Base-by-base conservation (phyloP, 2,888 invertebrate species). In the Heterodera filipjevi region DNA sequence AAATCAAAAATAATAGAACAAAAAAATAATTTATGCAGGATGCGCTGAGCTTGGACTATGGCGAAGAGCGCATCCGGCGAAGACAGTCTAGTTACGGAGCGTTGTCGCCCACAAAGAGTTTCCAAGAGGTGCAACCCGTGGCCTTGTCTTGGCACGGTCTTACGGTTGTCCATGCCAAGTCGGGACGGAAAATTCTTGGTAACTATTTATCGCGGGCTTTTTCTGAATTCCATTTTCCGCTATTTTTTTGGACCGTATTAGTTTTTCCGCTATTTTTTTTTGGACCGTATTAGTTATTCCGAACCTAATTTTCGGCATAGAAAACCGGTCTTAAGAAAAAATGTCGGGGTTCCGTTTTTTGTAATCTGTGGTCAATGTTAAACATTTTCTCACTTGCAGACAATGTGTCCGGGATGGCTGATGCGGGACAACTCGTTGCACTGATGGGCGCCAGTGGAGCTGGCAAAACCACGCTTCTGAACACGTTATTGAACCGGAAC, bases 391-490 rank as follows among this genome's bases (percentile, higher is more conserved):
- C 49, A 3, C 8, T 66, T 35, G 35, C 8, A 16, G 81, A 81
- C 53, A 81, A 79, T 72, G 75, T 81, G 32, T 76, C 49, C 35
- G 82, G 82, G 10, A 49, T 77, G 68, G 80, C 80, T n/a, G 79
- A 83, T 2, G 86, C 89, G 1, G 87, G 87, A 30, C 86, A 89
- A 80, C 83, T 88, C 12, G 79, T 89, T 22, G 89, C 89, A 14
- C 78, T 89, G 80, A 89, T 89, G 89, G 89, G 88, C 66, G 86
- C 80, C n/a, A 94, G 94, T 90, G 95, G 95, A n/a, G 94, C 95
- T 19, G 95, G 95, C 0, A 95, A 95, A 91, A 95, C 94, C 80
- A 95, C 95, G 0, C 90, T 95, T 73, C 93, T 95, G 93, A 92
- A 93, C 73, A 81, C 85, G 30, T 78, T 84, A 10, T 46, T 84